These are phyloP conservation scores for Idaea aversata DNA, from an alignment of 2,888 invertebrate species.

Conservation along the genomic window DNA sequence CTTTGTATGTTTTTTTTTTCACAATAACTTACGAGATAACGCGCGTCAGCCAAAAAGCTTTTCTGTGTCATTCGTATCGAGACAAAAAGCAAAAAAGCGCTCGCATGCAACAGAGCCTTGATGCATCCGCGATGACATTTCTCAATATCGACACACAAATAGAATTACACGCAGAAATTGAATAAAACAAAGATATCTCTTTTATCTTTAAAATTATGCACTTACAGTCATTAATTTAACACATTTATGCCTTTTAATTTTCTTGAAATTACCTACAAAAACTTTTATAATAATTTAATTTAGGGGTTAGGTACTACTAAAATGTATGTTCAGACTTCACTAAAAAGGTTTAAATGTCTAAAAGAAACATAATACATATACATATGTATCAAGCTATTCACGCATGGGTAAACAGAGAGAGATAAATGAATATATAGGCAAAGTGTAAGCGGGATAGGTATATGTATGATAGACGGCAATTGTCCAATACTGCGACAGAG, in stretches of 20 bases:
- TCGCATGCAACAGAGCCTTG: conserved; percentile 45
- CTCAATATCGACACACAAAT: conserved; percentile 50
- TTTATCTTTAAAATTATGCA: conserved; percentile 20
- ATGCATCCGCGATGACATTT: conserved; percentile 67
- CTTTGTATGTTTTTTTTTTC: conserved; percentile 50
- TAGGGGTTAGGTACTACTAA: neutral
- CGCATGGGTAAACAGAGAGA: conserved; percentile 54
- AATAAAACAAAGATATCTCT: conserved; percentile 37
- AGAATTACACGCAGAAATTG: conserved; percentile 38
- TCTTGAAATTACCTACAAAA: conserved; percentile 7
- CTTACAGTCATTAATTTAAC: neutral
- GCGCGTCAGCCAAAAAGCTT: conserved; percentile 74
- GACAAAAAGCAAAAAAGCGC: conserved; percentile 51
- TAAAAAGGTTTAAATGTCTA: conserved; percentile 57
- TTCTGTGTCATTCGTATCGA: conserved; percentile 66
- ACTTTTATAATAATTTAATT: conserved; percentile 12
- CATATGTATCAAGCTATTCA: conserved; percentile 69
- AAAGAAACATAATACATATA: no score
- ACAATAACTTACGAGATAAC: conserved; percentile 63
- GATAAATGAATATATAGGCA: conserved; percentile 16
- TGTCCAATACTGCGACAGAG: conserved; percentile 62
- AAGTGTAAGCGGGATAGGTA: conserved; percentile 46
- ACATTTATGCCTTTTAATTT: conserved; percentile 29
- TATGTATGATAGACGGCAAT: conserved; percentile 67
- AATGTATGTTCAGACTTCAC: conserved; percentile 6